These are phyloP conservation scores for Elgonia sp. DNA, from an alignment of 2,888 invertebrate species.

Conservation along the genomic window DNA sequence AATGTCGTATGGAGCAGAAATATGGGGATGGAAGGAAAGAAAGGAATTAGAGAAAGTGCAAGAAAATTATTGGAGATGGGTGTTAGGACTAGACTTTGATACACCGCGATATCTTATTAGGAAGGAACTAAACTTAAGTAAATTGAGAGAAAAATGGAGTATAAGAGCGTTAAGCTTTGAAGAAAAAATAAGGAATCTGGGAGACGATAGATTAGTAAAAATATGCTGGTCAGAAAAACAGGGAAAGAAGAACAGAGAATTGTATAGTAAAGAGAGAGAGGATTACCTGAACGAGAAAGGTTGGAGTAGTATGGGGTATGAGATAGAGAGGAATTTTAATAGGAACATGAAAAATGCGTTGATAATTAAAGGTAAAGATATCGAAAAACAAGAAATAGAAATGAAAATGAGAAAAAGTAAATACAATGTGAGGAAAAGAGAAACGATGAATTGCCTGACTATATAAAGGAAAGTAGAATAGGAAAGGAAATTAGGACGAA, in stretches of 20 bases:
- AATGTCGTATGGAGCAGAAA: too few species aligned
- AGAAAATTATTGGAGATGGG: too few species aligned
- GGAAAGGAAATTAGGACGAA: neutral
- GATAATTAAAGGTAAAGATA: conserved; percentile 6
- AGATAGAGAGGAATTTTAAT: neutral
- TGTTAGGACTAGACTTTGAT: too few species aligned
- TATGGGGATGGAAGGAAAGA: too few species aligned
- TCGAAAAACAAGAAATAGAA: neutral
- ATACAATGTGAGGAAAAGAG: neutral
- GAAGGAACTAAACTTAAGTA: neutral
- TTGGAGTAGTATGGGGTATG: neutral
- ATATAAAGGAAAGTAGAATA: conserved; percentile 4
- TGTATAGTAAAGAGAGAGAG: neutral
- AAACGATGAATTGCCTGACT: neutral
- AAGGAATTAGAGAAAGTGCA: too few species aligned
- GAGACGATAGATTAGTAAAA: neutral
- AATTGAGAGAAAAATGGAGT: neutral
- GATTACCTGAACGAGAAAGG: neutral
- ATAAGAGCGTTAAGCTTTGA: neutral
- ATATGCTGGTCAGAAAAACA: neutral
- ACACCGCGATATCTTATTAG: neutral
- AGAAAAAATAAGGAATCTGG: neutral
- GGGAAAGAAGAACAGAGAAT: neutral
- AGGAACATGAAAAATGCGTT: neutral
- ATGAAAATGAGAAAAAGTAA: neutral